Percentiles rank a stretch among this genome's conserved stretches.
phyloP scores from a whole-genome alignment of 2,888 invertebrate species.

The Gasteruption jaculator region DNA sequence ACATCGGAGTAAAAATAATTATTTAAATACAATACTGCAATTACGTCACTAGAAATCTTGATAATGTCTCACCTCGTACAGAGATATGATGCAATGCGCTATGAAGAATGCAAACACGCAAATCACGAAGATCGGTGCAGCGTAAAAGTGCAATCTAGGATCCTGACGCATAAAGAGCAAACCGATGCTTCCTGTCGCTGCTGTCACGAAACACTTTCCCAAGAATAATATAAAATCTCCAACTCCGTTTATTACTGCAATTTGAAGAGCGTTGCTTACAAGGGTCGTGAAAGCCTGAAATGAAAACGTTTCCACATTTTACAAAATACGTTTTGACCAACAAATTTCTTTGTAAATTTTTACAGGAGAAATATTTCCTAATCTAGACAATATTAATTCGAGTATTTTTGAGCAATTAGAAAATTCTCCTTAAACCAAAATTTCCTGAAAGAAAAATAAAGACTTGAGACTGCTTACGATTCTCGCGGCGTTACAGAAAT shows the following conservation, averaged over 20 bases:
- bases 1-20: constrained; percentile 6
- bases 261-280: constrained; percentile 77
- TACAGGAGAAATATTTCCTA: no score
- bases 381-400: constrained; percentile 1
- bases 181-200: constrained; percentile 75
- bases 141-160: constrained; percentile 73
- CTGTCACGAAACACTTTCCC: constrained; percentile 79
- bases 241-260: constrained; percentile 87
- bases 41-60: neutral
- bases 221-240: constrained; percentile 91
- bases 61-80: constrained; percentile 76
- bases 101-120: constrained; percentile 87
- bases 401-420: neutral
- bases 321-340: neutral
- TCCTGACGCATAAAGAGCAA: constrained; percentile 72
- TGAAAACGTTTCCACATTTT: no score
- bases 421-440: constrained; percentile 4
- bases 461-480: no score
- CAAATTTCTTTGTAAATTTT: no score
- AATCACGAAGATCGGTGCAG: constrained; percentile 79
- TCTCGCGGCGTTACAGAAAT: constrained; percentile 86
- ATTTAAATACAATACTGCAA: neutral
- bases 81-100: constrained; percentile 86
- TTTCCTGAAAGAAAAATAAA: constrained; percentile 6
- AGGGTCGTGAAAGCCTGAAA: constrained; percentile 81